Conservation (phyloP, 2,888 invertebrate species). For the Drosophila borealis region DNA sequence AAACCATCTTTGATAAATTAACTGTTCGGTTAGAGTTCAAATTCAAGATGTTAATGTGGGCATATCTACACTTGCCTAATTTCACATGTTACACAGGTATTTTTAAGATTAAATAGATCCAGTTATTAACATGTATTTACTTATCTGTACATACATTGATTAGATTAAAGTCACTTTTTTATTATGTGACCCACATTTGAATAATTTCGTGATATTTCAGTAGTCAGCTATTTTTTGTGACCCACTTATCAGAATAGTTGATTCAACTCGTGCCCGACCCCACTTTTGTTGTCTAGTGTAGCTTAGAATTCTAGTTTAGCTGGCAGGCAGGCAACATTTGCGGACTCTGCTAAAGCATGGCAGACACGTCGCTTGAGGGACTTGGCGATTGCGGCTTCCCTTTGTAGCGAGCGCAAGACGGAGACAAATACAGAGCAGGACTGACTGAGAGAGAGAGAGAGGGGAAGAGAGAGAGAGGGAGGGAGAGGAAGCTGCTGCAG, state of each 20-base stretch:
- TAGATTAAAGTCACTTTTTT: background rate
- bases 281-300: constrained; percentile 53
- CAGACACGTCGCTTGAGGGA: constrained; percentile 66
- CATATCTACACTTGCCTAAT: no score
- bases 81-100: no score
- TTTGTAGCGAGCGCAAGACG: constrained; percentile 52
- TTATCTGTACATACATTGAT: no score
- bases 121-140: no score
- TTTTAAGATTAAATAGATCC: no score
- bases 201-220: background rate
- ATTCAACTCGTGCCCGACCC: background rate
- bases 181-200: constrained; percentile 5
- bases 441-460: background rate
- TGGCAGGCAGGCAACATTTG: constrained; percentile 35
- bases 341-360: constrained; percentile 42
- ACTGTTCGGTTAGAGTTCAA: no score
- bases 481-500: constrained; percentile 44
- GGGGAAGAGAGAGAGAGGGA: constrained; percentile 6
- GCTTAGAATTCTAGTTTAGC: constrained; percentile 63
- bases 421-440: constrained; percentile 26
- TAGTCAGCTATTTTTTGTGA: constrained; percentile 9
- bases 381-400: constrained; percentile 68
- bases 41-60: no score
- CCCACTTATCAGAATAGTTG: constrained; percentile 7
- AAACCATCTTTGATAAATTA: no score